Conservation (phyloP, 2,888 invertebrate species). For the Idaea dimidiata region DNA sequence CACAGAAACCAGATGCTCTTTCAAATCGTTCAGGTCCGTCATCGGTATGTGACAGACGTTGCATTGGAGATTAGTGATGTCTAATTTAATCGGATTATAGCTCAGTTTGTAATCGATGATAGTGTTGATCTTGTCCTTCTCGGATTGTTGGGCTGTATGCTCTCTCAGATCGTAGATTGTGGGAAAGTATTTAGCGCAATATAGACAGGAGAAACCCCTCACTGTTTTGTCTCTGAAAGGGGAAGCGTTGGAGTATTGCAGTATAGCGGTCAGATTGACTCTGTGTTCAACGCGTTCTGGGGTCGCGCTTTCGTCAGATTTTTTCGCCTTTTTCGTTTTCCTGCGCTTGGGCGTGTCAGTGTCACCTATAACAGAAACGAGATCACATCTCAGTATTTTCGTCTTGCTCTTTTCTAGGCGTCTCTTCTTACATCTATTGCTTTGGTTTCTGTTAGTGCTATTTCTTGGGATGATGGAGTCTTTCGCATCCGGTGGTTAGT, state of each 20-base stretch:
- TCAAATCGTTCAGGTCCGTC: slow-evolving; percentile 62
- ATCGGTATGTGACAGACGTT: slow-evolving; percentile 56
- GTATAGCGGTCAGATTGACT: slow-evolving; percentile 69
- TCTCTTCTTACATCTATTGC: slow-evolving; percentile 37
- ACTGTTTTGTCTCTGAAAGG: slow-evolving; percentile 73
- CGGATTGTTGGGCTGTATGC: slow-evolving; percentile 61
- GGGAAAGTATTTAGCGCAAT: slow-evolving; percentile 65
- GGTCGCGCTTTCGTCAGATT: slow-evolving; percentile 66
- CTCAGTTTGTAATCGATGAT: slow-evolving; percentile 75
- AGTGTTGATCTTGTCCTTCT: slow-evolving; percentile 68
- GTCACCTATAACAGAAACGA: slow-evolving; percentile 77
- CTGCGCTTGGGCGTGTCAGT: slow-evolving; percentile 60
- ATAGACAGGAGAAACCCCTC: slow-evolving; percentile 71
- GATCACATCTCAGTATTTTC: slow-evolving; percentile 63
- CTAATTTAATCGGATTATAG: slow-evolving; percentile 72
- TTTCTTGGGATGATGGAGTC: neutral
- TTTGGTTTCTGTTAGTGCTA: slow-evolving; percentile 17
- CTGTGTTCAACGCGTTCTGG: slow-evolving; percentile 75
- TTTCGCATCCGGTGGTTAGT: neutral
- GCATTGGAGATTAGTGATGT: slow-evolving; percentile 65
- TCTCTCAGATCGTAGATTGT: slow-evolving; percentile 57
- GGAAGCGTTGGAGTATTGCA: slow-evolving; percentile 74
- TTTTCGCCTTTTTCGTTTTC: slow-evolving; percentile 60
- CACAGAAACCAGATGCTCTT: slow-evolving; percentile 56
- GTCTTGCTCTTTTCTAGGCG: slow-evolving; percentile 46